Base-by-base conservation (phyloP, 2,113 vertebrate species). In the Amblyornis subalaris region DNA sequence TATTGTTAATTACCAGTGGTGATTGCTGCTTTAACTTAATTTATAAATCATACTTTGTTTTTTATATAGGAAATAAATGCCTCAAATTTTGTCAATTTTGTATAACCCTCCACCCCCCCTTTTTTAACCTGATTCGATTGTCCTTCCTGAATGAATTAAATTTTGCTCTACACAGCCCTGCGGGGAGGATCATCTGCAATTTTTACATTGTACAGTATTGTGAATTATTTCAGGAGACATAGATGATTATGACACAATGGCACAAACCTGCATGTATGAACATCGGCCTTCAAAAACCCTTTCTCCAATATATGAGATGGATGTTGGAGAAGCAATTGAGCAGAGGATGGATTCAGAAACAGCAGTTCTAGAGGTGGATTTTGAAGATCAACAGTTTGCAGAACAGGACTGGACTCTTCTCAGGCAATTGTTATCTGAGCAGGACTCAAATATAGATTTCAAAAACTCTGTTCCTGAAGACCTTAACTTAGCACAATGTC, bases 141-240 rank as follows among this genome's bases (percentile, higher is more conserved):
- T 97, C 91, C 65, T 94, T 97, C 70, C 88, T 96, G 87, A 95
- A 94, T 97, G 83, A 97, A 84, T 97, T 97, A 98, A 91, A 94
- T 98, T 95, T 97, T 98, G 89, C 91, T 98, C 96, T 98, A 94
- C 97, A 96, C 95, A 97, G 95, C 97, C 96, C 97, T 97, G 96
- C 97, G 95, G 95, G 97, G 94, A 96, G 84, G 94, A 95, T 97
- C 92, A 92, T 97, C 98, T 98, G 94, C 98, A 98, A 95, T 97
- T 98, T 99, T 99, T 98, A 99, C 99, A 99, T 98, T 99, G 98
- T 99, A 96, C 98, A 99, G 99, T 99, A 98, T 99, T 99, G 98
- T 99, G 98, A 98, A 99, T 99, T 99, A 98, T 98, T 99, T 99
- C 99, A 99, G 99, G 99, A 98, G 98, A 99, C 98, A 98, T 99